A percentile compares a stretch with the other conserved stretches of the same genome.
Conservation (phyloP, 1,140 invertebrate species). For the Drosophila triauraria region DNA sequence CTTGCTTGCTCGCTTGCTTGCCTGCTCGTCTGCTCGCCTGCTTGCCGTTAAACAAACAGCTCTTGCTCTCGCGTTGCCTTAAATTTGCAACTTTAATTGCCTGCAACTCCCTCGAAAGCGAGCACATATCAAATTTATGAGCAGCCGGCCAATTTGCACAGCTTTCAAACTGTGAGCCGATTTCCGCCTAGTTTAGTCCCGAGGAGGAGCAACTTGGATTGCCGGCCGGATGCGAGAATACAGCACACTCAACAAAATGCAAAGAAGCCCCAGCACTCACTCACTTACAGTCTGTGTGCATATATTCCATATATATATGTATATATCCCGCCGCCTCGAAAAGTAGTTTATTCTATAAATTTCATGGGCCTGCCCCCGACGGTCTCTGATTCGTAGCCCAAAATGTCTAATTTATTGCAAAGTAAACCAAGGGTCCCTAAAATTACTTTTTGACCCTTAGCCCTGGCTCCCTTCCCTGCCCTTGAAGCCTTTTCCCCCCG, state of each 20-base stretch:
- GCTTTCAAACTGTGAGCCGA: conserved; percentile 49
- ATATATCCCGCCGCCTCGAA: not conserved
- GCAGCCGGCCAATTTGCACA: conserved; percentile 35
- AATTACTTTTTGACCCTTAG: conserved; percentile 16
- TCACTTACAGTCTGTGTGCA: not conserved
- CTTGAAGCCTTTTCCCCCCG: not conserved
- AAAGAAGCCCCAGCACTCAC: not conserved
- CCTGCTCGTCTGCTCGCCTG: conserved; percentile 1
- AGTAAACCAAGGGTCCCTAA: conserved; percentile 17
- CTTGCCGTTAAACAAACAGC: conserved; percentile 55
- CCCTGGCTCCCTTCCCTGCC: too few species aligned
- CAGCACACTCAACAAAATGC: conserved; percentile 18
- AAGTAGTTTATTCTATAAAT: conserved; percentile 20
- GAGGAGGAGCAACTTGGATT: conserved; percentile 11
- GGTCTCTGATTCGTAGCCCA: conserved; percentile 5
- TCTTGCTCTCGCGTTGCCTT: conserved; percentile 13
- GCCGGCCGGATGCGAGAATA: conserved; percentile 9
- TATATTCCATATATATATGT: not conserved
- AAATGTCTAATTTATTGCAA: conserved; percentile 22
- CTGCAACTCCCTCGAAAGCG: conserved; percentile 39
- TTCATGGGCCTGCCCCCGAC: not conserved
- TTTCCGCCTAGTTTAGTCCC: conserved; percentile 22
- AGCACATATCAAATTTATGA: conserved; percentile 46
- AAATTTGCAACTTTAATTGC: conserved; percentile 53
- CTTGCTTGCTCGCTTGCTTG: conserved; percentile 19